Base-by-base conservation (phyloP, 2,113 vertebrate genomes). In the Protomyctophum bolini region DNA sequence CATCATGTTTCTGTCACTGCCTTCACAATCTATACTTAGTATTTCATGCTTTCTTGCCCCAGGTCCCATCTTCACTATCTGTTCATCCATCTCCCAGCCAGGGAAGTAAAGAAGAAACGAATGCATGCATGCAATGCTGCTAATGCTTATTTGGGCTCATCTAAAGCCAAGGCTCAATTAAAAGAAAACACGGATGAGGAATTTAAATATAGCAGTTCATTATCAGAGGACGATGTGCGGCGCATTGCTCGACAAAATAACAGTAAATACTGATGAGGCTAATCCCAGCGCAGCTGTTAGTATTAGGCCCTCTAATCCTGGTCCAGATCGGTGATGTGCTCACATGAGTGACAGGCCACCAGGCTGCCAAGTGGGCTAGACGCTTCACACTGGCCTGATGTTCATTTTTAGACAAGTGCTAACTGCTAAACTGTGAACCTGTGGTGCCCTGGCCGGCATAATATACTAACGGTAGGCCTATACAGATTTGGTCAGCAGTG, bases 221-320 rank as follows among this genome's bases (percentile, higher is more conserved):
- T 80, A 66, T 87, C 77, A 78, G 58, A 81, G 67, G 60, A 68
- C 67, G 28, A 63, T 52, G 79, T 78, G 72, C 72, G 64, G 74
- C 76, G 72, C 58, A 29, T 66, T 63, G 82, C 75, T 85, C 75
- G 67, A 87, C 85, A 86, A 87, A 89, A 89, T 91, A 88, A 89
- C 87, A 86, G 90, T 91, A 90, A 91, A 91, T 71, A 90, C 81
- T 86, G 84, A 86, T 75, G 82, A 76, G 80, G 89, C 85, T 91
- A 89, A 91, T 90, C 87, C 89, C 81, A 79, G 81, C 83, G 75
- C 88, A 90, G 90, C 86, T 91, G 87, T 88, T 86, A 81, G 87
- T 60, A 87, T 86, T 80, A 86, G 86, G 83, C 80, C 81, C 72
- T 87, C 82, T 90, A 91, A 90, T 89, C 86, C 87, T 61, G 74